phyloP scores from a whole-genome alignment of 2,797 vertebrate species.

The Nyctalus aviator region DNA sequence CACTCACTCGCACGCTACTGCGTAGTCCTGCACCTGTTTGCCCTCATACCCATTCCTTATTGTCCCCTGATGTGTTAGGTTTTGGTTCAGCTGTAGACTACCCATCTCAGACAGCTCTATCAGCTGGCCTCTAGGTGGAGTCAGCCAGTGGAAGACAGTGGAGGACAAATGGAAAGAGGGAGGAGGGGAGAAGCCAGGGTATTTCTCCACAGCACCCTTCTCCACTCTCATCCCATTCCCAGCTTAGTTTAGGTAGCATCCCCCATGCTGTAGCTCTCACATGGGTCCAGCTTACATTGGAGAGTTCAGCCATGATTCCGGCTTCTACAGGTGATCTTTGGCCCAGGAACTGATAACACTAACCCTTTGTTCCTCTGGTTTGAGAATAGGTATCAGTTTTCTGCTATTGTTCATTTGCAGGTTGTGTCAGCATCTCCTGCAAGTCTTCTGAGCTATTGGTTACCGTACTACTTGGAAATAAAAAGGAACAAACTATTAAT shows the following conservation, averaged over 20 bases:
- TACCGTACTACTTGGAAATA: background rate
- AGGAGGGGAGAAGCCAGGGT: background rate
- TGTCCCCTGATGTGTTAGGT: background rate
- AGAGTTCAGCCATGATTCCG: background rate
- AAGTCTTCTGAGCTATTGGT: background rate
- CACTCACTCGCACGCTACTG: background rate
- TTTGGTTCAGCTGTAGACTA: background rate
- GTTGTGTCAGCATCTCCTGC: background rate
- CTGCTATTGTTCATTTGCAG: background rate
- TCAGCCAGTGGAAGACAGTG: background rate
- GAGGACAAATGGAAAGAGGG: background rate
- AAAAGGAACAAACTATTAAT: conserved; percentile 14
- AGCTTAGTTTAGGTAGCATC: background rate
- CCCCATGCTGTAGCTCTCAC: background rate
- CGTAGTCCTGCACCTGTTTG: background rate
- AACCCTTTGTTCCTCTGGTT: background rate
- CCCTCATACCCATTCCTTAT: background rate
- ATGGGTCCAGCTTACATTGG: background rate
- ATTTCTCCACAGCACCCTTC: background rate
- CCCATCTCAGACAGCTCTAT: background rate
- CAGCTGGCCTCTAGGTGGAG: background rate
- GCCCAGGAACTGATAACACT: background rate
- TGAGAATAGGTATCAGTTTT: background rate
- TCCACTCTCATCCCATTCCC: background rate
- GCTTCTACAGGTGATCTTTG: background rate